Evolutionary conservation across 1,140 invertebrate genomes (phyloP).

Genomic region (Acromyrmex charruanus): DNA sequence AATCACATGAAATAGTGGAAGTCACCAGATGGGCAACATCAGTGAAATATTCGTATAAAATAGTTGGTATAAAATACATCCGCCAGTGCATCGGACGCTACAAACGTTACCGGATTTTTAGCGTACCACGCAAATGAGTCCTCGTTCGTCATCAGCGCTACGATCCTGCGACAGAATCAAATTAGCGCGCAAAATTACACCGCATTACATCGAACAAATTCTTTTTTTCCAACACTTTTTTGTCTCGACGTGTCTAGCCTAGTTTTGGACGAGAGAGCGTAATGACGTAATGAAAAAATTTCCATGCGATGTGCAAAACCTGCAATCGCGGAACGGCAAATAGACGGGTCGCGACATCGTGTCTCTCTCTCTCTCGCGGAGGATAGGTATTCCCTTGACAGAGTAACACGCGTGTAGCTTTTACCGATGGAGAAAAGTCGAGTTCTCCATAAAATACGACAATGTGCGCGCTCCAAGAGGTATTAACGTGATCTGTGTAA

Average conservation of each 20-base stretch:
- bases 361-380: slow-evolving; percentile 1
- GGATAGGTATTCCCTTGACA: not conserved
- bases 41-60: slow-evolving; percentile 31
- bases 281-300: not conserved
- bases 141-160: slow-evolving; percentile 34
- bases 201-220: slow-evolving; percentile 4
- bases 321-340: not conserved
- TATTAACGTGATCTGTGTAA: slow-evolving; percentile 78
- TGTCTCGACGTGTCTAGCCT: not conserved
- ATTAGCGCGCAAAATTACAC: slow-evolving; percentile 11
- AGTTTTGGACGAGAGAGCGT: not conserved
- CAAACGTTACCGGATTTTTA: slow-evolving; percentile 51
- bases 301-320: not conserved
- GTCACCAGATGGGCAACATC: slow-evolving; percentile 19
- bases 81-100: slow-evolving; percentile 15
- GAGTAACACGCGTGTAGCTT: slow-evolving; percentile 11
- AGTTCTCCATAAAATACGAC: slow-evolving; percentile 72
- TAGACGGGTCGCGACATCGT: not conserved
- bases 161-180: slow-evolving; percentile 4
- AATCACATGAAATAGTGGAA: slow-evolving; percentile 44
- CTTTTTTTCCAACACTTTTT: not conserved
- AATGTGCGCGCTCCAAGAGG: slow-evolving; percentile 64
- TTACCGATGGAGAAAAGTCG: slow-evolving; percentile 70
- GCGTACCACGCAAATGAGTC: not conserved
- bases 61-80: slow-evolving; percentile 40